Base-by-base conservation (phyloP, 2,888 invertebrate species). In the Agapostemon virescens region DNA sequence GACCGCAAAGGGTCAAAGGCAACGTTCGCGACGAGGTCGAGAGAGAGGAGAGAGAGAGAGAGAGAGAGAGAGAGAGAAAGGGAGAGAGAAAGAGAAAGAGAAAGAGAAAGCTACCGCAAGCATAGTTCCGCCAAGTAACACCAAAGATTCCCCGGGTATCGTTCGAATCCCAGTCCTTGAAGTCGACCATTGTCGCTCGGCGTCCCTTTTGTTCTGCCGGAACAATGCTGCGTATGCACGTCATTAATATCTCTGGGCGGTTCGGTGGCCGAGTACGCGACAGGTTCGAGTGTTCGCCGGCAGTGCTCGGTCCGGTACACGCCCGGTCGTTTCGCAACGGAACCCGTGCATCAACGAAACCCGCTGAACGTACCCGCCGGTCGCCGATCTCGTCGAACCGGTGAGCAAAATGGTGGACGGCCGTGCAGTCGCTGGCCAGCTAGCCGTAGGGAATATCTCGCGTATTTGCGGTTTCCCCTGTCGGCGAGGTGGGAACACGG, bases 141-240 rank as follows among this genome's bases (percentile, higher is more conserved):
- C 5, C 26, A 20, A 67, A 17, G 30, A 71, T 33, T 71, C 26
- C 26, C n/a, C 52, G 23, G 30, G 58, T 61, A 42, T 55, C 63
- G 15, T 26, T 6, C 58, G n/a, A 64, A 69, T 58, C 69, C 42
- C 61, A 67, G 72, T 69, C 71, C 68, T 61, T 64, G 66, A 38
- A 13, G 11, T 30, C 49, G 38, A 45, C 23, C 49, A 69, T 70
- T 82, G 82, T 81, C 63, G 38, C 30, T 30, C 36, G 66, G 23
- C 55, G 36, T 69, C 64, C 61, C 69, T 38, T 71, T 77, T 81
- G 69, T 82, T 52, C 49, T n/a, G 36, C 0, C 33, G 23, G n/a
- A 9, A 75, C 55, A 42, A 81, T 55, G 58, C 58, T 30, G 17
- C 58, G 58, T 61, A 30, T 61, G 30, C 33, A 63, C 63, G 63